Conservation (phyloP, 2,113 vertebrate genomes). For the Rutilus rutilus region DNA sequence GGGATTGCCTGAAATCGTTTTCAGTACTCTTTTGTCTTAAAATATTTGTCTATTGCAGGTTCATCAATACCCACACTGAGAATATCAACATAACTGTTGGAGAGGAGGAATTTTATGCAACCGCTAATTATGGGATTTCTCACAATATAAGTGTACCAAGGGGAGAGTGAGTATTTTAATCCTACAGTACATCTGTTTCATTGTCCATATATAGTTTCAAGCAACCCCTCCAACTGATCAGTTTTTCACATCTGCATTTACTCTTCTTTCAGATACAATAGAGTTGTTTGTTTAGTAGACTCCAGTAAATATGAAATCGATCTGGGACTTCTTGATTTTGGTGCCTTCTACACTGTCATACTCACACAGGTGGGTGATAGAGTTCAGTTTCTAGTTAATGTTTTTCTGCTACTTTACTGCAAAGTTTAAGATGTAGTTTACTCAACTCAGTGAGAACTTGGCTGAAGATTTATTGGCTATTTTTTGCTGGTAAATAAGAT, state of each 20-base stretch:
- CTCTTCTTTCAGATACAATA: slow-evolving; percentile 64
- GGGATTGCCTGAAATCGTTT: background rate
- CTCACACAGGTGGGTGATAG: slow-evolving; percentile 77
- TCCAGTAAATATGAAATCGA: slow-evolving; percentile 68
- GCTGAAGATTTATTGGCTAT: background rate
- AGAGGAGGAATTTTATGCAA: slow-evolving; percentile 57
- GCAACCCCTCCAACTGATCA: background rate
- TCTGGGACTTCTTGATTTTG: slow-evolving; percentile 89
- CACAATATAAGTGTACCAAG: slow-evolving; percentile 70
- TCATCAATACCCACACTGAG: slow-evolving; percentile 81
- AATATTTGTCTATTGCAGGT: slow-evolving; percentile 73
- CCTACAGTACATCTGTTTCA: background rate
- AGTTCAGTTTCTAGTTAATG: slow-evolving; percentile 35
- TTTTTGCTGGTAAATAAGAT: background rate
- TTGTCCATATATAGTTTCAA: background rate
- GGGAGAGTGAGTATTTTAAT: slow-evolving; percentile 79
- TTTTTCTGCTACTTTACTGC: background rate
- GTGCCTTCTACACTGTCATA: slow-evolving; percentile 83
- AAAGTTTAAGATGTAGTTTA: background rate
- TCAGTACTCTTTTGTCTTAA: background rate
- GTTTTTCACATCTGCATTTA: background rate
- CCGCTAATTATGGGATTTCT: slow-evolving; percentile 71
- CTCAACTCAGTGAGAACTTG: background rate
- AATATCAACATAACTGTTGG: slow-evolving; percentile 77
- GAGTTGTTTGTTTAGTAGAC: slow-evolving; percentile 68